These are phyloP conservation scores for Chrysemys picta DNA, from an alignment of 2,113 vertebrate species.

Conservation along the genomic window DNA sequence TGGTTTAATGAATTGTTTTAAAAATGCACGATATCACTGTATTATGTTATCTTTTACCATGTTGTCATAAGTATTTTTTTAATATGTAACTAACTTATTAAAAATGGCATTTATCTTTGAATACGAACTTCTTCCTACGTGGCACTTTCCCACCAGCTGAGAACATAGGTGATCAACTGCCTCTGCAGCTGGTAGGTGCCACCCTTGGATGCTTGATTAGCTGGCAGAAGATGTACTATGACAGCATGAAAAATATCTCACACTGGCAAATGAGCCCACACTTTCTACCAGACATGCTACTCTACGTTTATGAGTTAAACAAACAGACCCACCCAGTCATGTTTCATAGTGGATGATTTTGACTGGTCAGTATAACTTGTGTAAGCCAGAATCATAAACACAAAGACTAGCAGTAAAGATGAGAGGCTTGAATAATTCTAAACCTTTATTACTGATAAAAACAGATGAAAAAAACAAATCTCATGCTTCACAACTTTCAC, in stretches of 20 bases:
- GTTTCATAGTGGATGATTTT: conserved; percentile 63
- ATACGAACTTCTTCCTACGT: background rate
- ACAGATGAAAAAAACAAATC: background rate
- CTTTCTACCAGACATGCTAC: conserved; percentile 49
- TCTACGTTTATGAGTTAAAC: conserved; percentile 65
- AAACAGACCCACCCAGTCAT: conserved; percentile 69
- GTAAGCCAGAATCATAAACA: conserved; percentile 63
- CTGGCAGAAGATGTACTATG: conserved; percentile 67
- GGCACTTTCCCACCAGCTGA: conserved; percentile 14
- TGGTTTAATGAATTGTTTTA: conserved; percentile 48
- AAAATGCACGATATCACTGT: background rate
- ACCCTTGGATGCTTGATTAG: conserved; percentile 65
- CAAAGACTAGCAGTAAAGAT: conserved; percentile 55
- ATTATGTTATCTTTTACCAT: background rate
- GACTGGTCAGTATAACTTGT: conserved; percentile 65
- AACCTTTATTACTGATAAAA: conserved; percentile 63
- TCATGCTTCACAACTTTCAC: background rate
- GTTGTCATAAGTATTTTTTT: conserved; percentile 5
- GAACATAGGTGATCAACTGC: conserved; percentile 12
- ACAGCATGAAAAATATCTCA: conserved; percentile 70
- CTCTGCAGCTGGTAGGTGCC: conserved; percentile 71
- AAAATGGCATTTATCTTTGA: conserved; percentile 14
- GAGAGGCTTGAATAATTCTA: conserved; percentile 42
- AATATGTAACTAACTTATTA: background rate
- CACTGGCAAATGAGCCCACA: conserved; percentile 65